Conservation (phyloP, 2,888 invertebrate genomes). For the Sphaerophoria rueppellii region DNA sequence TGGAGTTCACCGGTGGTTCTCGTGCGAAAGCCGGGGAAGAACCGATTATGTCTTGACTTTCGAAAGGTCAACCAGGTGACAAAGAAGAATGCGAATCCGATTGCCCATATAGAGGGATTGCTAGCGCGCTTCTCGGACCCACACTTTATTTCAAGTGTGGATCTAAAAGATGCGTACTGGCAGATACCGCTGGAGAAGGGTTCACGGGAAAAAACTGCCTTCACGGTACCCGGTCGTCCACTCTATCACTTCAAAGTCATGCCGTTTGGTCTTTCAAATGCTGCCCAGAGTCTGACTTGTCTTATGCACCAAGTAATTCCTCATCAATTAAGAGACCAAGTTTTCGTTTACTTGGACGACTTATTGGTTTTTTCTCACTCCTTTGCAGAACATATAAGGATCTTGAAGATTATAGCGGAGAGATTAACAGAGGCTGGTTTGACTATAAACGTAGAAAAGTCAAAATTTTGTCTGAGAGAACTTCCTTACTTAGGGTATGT, state of each 20-base stretch:
- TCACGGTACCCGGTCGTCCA: too few species aligned
- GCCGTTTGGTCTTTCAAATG: too few species aligned
- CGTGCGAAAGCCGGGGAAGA: not conserved
- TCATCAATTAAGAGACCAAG: not conserved
- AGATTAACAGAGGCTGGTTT: constrained; percentile 10
- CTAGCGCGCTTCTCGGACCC: constrained; percentile 10
- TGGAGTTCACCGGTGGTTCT: constrained; percentile 76
- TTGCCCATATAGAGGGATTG: constrained; percentile 7
- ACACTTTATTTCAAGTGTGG: constrained; percentile 16
- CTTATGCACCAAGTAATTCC: not conserved
- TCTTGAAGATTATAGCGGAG: not conserved
- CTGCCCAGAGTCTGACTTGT: not conserved
- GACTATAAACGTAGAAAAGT: constrained; percentile 39
- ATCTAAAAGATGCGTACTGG: not conserved
- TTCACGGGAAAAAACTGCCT: not conserved
- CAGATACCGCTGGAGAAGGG: constrained; percentile 13
- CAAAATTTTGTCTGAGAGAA: constrained; percentile 3
- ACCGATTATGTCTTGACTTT: not conserved
- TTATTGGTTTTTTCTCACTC: not conserved
- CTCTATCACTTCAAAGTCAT: too few species aligned
- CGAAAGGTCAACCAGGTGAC: not conserved
- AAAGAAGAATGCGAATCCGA: not conserved
- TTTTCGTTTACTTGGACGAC: constrained; percentile 15
- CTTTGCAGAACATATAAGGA: not conserved
- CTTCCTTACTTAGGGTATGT: constrained; percentile 45